These are phyloP conservation scores for Caradrina clavipalpis DNA, from an alignment of 2,888 invertebrate species.

Conservation along the genomic window DNA sequence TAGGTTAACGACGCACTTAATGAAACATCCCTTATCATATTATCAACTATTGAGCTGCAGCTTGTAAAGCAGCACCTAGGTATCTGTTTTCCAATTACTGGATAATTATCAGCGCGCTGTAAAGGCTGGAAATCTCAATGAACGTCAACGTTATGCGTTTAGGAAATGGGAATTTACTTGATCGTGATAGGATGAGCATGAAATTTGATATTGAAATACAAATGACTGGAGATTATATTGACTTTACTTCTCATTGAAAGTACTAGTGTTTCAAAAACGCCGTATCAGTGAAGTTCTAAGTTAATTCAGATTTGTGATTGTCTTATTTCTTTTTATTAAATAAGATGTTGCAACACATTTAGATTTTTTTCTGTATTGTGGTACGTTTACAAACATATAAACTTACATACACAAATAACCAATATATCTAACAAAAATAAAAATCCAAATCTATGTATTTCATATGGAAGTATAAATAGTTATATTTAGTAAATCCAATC, in stretches of 20 bases:
- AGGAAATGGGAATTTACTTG: conserved; percentile 35
- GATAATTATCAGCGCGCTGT: conserved; percentile 28
- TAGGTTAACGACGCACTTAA: too few relatives aligned
- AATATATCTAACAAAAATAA: too few relatives aligned
- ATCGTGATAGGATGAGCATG: conserved; percentile 21
- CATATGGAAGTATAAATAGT: too few relatives aligned
- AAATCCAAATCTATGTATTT: too few relatives aligned
- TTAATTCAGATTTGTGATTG: too few relatives aligned
- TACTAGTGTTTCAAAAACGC: background rate
- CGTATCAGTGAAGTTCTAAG: too few relatives aligned
- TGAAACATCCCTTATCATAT: conserved; percentile 4
- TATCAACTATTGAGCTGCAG: conserved; percentile 6
- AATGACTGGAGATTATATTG: background rate
- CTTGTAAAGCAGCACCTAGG: conserved; percentile 22
- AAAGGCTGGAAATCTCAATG: conserved; percentile 31
- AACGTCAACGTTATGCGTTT: conserved; percentile 33
- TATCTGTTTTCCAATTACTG: conserved; percentile 48
- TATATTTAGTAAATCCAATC: too few relatives aligned
- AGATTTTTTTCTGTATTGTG: too few relatives aligned
- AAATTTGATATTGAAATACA: conserved; percentile 24
- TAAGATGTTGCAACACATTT: too few relatives aligned
- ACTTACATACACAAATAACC: too few relatives aligned
- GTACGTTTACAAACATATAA: too few relatives aligned
- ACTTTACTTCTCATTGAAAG: conserved; percentile 11
- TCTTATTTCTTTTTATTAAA: too few relatives aligned